A percentile compares a stretch with the other conserved stretches of the same genome.
phyloP scores from a whole-genome alignment of 2,113 vertebrate species.

The Bungarus multicinctus region DNA sequence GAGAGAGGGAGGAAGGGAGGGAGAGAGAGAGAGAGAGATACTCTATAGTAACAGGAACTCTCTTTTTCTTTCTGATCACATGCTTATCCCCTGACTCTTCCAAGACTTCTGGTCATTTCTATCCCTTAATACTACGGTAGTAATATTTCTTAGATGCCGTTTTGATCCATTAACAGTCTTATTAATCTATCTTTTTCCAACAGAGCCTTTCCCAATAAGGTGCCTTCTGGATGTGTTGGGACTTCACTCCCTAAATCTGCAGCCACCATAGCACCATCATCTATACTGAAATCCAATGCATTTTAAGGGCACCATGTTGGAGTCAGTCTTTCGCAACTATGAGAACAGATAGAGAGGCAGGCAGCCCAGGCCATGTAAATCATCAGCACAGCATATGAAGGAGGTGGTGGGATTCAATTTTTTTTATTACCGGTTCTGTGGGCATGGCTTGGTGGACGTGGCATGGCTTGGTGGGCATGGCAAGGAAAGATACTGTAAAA shows the following conservation, averaged over 20 bases:
- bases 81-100: neutral
- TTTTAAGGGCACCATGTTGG: neutral
- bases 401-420: too few relatives aligned
- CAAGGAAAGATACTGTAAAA: too few relatives aligned
- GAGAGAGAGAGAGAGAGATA: too few relatives aligned
- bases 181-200: neutral
- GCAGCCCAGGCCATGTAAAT: neutral
- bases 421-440: too few relatives aligned
- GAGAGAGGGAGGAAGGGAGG: too few relatives aligned
- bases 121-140: neutral
- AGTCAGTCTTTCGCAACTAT: neutral
- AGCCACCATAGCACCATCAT: neutral
- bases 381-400: neutral
- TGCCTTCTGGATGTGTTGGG: neutral
- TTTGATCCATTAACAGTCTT: neutral
- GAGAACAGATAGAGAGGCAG: neutral
- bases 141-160: neutral
- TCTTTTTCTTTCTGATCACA: neutral
- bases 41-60: neutral
- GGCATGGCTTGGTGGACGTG: too few relatives aligned
- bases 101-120: neutral
- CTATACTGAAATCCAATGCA: neutral
- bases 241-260: neutral
- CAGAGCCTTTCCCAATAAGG: neutral
- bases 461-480: too few relatives aligned